These are phyloP conservation scores for Leptinotarsa lineolata DNA, from an alignment of 1,140 invertebrate genomes.

Conservation along the genomic window DNA sequence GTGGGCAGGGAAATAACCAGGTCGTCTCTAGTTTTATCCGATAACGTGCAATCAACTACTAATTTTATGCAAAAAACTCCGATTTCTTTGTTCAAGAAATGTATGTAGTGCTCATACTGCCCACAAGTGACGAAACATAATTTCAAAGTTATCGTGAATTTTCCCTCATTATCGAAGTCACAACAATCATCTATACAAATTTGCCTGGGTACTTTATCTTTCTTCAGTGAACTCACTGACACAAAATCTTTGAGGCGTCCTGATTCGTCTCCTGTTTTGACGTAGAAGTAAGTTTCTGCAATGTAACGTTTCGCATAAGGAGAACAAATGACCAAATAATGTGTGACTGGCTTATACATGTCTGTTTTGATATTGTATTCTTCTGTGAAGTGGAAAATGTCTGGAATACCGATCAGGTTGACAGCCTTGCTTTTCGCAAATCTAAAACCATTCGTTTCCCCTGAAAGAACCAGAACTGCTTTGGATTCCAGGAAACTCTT, in stretches of 20 bases:
- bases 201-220: constrained; percentile 17
- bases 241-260: constrained; percentile 15
- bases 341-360: not conserved
- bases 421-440: constrained; percentile 49
- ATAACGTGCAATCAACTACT: not conserved
- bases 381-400: constrained; percentile 20
- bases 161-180: constrained; percentile 33
- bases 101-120: constrained; percentile 27
- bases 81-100: constrained; percentile 40
- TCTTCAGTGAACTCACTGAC: not conserved
- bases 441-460: constrained; percentile 44
- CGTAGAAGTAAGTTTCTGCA: constrained; percentile 6
- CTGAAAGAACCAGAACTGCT: constrained; percentile 52
- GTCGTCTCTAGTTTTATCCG: constrained; percentile 12
- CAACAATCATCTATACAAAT: not conserved
- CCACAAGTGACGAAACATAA: constrained; percentile 31
- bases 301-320: constrained; percentile 8
- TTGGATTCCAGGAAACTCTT: constrained; percentile 31
- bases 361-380: not conserved
- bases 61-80: constrained; percentile 48
- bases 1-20: constrained; percentile 34
- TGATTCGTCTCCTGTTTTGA: not conserved
- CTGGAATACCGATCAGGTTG: constrained; percentile 44
- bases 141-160: constrained; percentile 12
- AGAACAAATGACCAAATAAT: not conserved